Conservation (phyloP, 2,113 vertebrate genomes). For the Pogonocichla stellata region DNA sequence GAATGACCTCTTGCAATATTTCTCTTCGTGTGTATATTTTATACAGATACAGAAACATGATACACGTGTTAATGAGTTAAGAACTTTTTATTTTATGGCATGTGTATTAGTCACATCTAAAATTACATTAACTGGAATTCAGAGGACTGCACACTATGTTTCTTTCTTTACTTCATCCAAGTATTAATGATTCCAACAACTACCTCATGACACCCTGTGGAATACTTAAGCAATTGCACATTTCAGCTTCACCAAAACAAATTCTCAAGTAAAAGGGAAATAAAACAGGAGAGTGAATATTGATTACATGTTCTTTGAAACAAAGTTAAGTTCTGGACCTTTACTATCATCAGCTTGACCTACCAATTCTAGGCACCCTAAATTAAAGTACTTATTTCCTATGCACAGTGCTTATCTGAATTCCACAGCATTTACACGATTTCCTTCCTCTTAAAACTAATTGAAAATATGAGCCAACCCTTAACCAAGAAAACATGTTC, state of each 20-base stretch:
- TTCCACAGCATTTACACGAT: conserved; percentile 71
- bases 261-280: neutral
- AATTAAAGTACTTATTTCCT: conserved; percentile 62
- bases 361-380: conserved; percentile 39
- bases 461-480: conserved; percentile 73
- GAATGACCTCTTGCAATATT: conserved; percentile 33
- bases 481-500: conserved; percentile 76
- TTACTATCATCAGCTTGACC: conserved; percentile 55
- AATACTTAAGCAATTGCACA: conserved; percentile 57
- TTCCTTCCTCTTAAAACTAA: conserved; percentile 76
- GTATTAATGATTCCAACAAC: conserved; percentile 57
- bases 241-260: neutral
- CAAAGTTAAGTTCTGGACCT: conserved; percentile 32
- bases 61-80: conserved; percentile 63
- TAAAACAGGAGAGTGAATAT: conserved; percentile 32
- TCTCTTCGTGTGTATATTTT: conserved; percentile 10
- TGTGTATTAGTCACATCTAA: conserved; percentile 57
- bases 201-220: conserved; percentile 86
- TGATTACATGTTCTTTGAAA: conserved; percentile 43
- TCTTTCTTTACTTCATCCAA: conserved; percentile 21
- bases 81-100: conserved; percentile 54
- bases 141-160: conserved; percentile 25
- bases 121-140: conserved; percentile 34
- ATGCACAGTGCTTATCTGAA: conserved; percentile 64
- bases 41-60: conserved; percentile 49